phyloP scores from a whole-genome alignment of 2,888 invertebrate genomes.

The Dorcus parallelipipedus region DNA sequence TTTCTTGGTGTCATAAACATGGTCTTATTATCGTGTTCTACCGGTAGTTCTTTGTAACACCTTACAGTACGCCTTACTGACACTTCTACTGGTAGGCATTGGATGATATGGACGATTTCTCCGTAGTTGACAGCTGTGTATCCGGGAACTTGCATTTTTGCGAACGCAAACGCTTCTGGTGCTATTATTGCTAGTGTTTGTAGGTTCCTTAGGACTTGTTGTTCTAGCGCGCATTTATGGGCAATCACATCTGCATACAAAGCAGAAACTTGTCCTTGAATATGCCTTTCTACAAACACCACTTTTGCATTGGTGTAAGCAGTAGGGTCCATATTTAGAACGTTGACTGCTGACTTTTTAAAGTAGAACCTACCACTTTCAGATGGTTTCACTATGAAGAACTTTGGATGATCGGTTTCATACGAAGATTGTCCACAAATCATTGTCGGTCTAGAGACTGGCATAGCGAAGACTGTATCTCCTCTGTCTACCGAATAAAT shows the following conservation, averaged over 20 bases:
- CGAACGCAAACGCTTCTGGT: constrained; percentile 15
- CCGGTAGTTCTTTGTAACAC: no score
- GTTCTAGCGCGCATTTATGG: constrained; percentile 11
- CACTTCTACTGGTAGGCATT: background rate
- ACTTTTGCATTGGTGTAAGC: constrained; percentile 10
- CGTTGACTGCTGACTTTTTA: background rate
- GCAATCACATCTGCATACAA: constrained; percentile 13
- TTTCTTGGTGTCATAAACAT: no score
- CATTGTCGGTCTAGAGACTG: background rate
- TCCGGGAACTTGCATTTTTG: constrained; percentile 17
- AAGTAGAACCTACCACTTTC: constrained; percentile 5
- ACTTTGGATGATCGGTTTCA: constrained; percentile 6
- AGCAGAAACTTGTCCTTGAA: constrained; percentile 4
- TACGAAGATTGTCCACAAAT: background rate
- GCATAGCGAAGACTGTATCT: constrained; percentile 3
- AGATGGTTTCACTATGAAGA: constrained; percentile 5
- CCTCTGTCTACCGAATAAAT: background rate
- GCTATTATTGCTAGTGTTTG: constrained; percentile 11
- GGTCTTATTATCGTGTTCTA: no score
- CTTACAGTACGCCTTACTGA: no score
- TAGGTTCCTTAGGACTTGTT: constrained; percentile 15
- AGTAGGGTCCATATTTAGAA: constrained; percentile 13
- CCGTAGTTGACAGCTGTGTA: constrained; percentile 16
- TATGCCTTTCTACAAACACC: constrained; percentile 5
- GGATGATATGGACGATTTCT: constrained; percentile 18